These are phyloP conservation scores for Chelon labrosus DNA, from an alignment of 2,797 vertebrate species.

Conservation along the genomic window DNA sequence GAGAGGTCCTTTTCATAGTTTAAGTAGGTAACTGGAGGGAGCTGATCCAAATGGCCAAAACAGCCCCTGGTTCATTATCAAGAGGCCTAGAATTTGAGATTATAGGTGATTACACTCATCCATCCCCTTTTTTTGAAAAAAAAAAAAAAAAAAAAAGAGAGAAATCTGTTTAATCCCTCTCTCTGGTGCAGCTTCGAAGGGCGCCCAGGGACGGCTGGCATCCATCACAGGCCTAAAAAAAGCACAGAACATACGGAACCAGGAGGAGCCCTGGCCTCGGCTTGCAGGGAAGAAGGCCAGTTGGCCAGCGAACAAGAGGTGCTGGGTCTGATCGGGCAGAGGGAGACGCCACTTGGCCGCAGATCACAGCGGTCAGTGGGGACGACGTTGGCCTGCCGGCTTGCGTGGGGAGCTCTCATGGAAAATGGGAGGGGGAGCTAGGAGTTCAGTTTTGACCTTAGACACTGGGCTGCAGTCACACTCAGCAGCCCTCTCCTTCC, in stretches of 20 bases:
- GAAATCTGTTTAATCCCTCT: constrained; percentile 84
- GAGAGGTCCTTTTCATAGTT: constrained; percentile 62
- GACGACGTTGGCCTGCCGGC: constrained; percentile 78
- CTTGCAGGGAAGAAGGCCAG: constrained; percentile 81
- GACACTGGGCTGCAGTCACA: constrained; percentile 63
- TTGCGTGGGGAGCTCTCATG: constrained; percentile 75
- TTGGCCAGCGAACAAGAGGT: constrained; percentile 86
- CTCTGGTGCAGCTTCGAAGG: constrained; percentile 81
- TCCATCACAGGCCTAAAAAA: constrained; percentile 84
- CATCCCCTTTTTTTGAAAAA: constrained; percentile 79
- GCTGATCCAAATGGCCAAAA: constrained; percentile 69
- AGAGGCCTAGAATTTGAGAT: constrained; percentile 87
- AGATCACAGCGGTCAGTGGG: constrained; percentile 88
- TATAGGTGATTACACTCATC: constrained; percentile 86
- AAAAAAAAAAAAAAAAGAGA: constrained; percentile 37
- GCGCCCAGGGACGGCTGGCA: constrained; percentile 79
- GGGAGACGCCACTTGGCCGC: constrained; percentile 84
- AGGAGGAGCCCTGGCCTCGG: constrained; percentile 84
- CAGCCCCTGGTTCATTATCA: constrained; percentile 81
- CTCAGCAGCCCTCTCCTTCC: constrained; percentile 50
- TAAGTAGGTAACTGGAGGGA: constrained; percentile 74
- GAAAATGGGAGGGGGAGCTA: constrained; percentile 61
- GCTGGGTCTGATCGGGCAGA: constrained; percentile 83
- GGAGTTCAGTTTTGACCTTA: constrained; percentile 83
- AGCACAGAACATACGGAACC: constrained; percentile 86